Evolutionary conservation across 2,113 vertebrate genomes (phyloP), one percentile per base, ranked within the genome.

Genomic region (Axis porcinus): DNA sequence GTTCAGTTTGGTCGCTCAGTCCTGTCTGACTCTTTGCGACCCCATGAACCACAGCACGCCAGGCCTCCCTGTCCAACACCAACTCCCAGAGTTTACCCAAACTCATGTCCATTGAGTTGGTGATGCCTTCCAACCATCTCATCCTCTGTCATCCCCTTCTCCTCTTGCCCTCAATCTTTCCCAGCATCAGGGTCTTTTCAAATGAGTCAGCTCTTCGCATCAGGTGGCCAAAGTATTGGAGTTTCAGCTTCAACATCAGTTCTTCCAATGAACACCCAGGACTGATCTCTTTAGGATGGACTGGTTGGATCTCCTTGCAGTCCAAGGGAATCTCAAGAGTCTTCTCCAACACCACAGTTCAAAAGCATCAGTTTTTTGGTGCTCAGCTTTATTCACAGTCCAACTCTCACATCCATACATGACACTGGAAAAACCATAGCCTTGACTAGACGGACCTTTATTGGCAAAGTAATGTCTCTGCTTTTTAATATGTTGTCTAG

Each of bases 1-100:
- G 33, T 67, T 67, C 62, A 67, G 16, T n/a, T 67, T 16, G n/a
- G 33, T 67, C 2, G 0, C 33, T 67, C 8, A 67, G 16, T 67
- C 2, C 0, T 67, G 33, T 67, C 62, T 3, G 0, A 67, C 62
- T 64, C 60, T 62, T 62, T 67, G 33, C 2, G 0, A 67, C 16
- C 62, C 62, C 1, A 9, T n/a, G 16, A 67, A n/a, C 16, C 8
- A 4, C 62, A 67, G 7, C 33, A n/a, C 4, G 1, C 62, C 33
- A n/a, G 62, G 33, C 33, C 33, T 67, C 62, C 2, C 33, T 67
- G 62, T 67, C 62, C 62, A n/a, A 2, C 4, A 67, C 16, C 33
- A 67, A 67, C 62, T 67, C 33, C 62, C 4, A 1, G 33, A 67
- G 62, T 16, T 33, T 67, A 67, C 16, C 33, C 17, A 16, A 67